Evolutionary conservation across 1,140 invertebrate genomes (phyloP).

Genomic region (Yoshiicerus persimilis): DNA sequence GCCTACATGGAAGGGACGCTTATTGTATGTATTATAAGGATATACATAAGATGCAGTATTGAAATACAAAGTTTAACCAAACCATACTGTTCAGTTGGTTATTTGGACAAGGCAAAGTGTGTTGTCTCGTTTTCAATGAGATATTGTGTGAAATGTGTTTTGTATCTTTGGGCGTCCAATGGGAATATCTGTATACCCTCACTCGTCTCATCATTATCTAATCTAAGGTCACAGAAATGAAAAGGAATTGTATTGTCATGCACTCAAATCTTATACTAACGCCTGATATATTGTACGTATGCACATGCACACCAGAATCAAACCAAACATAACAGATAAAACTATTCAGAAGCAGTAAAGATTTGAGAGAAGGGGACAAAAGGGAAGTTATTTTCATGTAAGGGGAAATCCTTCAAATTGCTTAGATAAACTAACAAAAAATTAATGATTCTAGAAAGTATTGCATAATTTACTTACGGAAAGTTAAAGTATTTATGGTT

Average conservation of each 20-base stretch:
- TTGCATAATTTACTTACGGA: neutral
- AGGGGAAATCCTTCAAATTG: neutral
- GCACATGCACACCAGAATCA: neutral
- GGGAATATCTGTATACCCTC: no score
- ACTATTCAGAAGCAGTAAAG: neutral
- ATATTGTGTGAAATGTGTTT: neutral
- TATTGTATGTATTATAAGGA: neutral
- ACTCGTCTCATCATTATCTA: neutral
- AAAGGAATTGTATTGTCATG: neutral
- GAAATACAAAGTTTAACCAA: no score
- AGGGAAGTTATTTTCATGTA: neutral
- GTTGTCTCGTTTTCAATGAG: neutral
- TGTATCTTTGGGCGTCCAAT: neutral
- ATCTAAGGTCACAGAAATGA: neutral
- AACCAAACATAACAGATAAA: neutral
- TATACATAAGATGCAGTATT: no score
- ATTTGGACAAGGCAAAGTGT: neutral
- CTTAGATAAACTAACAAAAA: neutral
- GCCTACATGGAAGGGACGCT: neutral
- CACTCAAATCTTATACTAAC: neutral
- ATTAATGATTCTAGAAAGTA: neutral
- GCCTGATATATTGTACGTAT: neutral
- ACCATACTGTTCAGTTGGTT: neutral
- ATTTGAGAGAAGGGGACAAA: neutral
- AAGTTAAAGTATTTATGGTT: no score